Evolutionary conservation across 2,888 invertebrate genomes (phyloP), one percentile per base, ranked within the genome.

Genomic region (Selenia dentaria): DNA sequence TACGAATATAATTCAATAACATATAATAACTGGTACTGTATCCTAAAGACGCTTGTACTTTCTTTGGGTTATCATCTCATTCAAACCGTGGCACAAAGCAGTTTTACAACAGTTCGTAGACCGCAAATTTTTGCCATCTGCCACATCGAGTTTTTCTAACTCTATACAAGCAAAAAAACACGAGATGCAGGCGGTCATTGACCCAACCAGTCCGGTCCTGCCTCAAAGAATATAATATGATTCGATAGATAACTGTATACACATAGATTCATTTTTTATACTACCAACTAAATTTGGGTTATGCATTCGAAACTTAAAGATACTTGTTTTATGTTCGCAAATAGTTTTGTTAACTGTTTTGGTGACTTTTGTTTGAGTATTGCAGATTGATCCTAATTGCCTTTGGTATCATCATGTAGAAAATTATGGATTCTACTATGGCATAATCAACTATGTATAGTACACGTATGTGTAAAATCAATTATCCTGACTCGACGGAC

Each of bases 161-260:
- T 55, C 57, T 52, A 41, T 57, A 22, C 8, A 45, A 54, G 34
- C 39, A 34, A 71, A 69, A 70, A 65, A 78, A 67, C 71, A 68
- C 60, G 67, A 75, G 75, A 71, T 75, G 74, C 60, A 43, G 55
- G 67, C 63, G 77, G 74, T 62, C 81, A 50, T 69, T 61, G 75
- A 85, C 75, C 85, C 16, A 22, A n/a, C 48, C 64, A 25, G 57
- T 65, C 72, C 74, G 71, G 75, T 76, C 81, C 78, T 80, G 77
- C 76, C 74, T 62, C 74, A 78, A 74, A 74, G 73, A 70, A 77
- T 73, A 81, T 85, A 83, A 22, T 22, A 8, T 82, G 80, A 82
- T 87, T 84, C 76, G 83, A 86, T 87, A 86, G 81, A 82, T 89
- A 89, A 86, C 89, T 87, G 88, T 89, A 76, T 74, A 76, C 63